Evolutionary conservation across 2,888 invertebrate genomes (phyloP).

Genomic region (Clanis bilineata): DNA sequence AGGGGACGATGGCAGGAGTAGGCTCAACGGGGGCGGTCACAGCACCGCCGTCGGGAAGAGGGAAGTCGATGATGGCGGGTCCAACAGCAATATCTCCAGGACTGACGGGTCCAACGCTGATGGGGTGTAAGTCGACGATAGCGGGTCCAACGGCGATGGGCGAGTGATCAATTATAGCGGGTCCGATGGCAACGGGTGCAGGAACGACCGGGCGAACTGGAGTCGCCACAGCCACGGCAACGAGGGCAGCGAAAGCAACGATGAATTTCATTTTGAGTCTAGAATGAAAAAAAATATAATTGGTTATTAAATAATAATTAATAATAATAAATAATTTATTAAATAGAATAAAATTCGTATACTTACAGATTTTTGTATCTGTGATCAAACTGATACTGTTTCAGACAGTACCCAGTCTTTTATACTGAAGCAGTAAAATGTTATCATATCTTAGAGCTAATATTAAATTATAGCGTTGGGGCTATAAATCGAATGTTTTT

Average conservation of each 20-base stretch:
- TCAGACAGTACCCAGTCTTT: background rate
- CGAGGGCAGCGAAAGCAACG: constrained; percentile 49
- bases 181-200: constrained; percentile 17
- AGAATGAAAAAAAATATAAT: no score
- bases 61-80: constrained; percentile 36
- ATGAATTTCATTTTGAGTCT: constrained; percentile 61
- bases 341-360: background rate
- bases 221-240: constrained; percentile 47
- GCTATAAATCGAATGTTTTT: no score
- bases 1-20: constrained; percentile 24
- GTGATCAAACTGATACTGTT: background rate
- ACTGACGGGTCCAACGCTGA: background rate
- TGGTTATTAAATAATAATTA: constrained; percentile 2
- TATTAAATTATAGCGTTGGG: no score
- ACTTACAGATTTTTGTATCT: background rate
- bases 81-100: constrained; percentile 30
- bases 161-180: constrained; percentile 20
- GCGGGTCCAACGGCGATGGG: constrained; percentile 14
- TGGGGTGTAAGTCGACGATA: background rate
- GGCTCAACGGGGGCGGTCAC: constrained; percentile 21
- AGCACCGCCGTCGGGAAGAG: constrained; percentile 27
- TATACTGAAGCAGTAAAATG: background rate
- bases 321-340: background rate
- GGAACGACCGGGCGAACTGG: constrained; percentile 39
- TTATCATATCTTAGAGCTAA: background rate